Evolutionary conservation across 2,113 vertebrate genomes (phyloP).

Genomic region (Rhea pennata): DNA sequence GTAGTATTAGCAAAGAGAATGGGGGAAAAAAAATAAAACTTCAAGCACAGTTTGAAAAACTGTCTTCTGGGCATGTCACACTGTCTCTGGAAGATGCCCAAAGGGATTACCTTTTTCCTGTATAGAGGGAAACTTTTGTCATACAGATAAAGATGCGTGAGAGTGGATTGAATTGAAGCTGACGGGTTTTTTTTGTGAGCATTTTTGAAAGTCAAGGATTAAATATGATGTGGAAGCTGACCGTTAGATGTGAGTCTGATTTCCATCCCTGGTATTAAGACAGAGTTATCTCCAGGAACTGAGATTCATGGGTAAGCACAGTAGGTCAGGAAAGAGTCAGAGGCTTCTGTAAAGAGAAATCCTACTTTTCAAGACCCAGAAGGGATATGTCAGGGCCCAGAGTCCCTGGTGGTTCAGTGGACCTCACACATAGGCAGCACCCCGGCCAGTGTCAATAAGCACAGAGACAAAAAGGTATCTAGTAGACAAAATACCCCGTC

Average conservation of each 20-base stretch:
- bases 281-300: neutral
- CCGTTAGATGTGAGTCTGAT: neutral
- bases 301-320: accelerated
- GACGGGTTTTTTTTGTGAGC: neutral
- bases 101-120: neutral
- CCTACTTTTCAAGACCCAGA: neutral
- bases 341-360: neutral
- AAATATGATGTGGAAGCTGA: neutral
- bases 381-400: neutral
- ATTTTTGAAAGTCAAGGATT: neutral
- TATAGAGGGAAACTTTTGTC: neutral
- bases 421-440: neutral
- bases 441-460: neutral
- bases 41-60: neutral
- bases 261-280: neutral
- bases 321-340: accelerated
- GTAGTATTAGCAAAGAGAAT: neutral
- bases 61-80: neutral
- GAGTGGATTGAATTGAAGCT: neutral
- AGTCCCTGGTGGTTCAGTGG: neutral
- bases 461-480: neutral
- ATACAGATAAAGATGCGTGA: neutral
- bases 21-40: accelerated
- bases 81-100: neutral
- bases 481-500: neutral